Evolutionary conservation across 2,797 vertebrate genomes (phyloP), one percentile per base, ranked within the genome.

Genomic region (Margarornis squamiger): DNA sequence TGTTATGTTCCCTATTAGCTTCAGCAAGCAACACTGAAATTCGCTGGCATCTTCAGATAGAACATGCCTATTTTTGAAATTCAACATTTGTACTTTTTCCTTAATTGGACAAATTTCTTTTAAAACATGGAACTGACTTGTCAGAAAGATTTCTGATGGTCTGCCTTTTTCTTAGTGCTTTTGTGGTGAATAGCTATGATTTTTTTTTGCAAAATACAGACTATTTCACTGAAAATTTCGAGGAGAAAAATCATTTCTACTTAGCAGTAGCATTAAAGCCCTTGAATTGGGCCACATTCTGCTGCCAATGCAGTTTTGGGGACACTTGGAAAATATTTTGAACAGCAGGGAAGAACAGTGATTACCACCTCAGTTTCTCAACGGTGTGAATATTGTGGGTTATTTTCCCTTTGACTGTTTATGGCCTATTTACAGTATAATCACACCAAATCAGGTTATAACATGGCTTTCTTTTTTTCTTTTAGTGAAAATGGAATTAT

Each of bases 371-470:
- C 70, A 63, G 70, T 84, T 66, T 92, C 74, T 91, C 71, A 84
- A 27, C 36, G 48, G 63, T 95, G 77, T 94, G 94, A 94, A 90
- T 95, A 88, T 49, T 88, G 86, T 41, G 63, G 70, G 70, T 90
- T 95, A 95, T 97, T 96, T 97, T 95, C 67, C 59, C 55, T 91
- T 94, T 92, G 90, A 92, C 81, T 96, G 88, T 90, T 96, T 95
- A 85, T 72, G 86, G 79, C 80, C 88, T 93, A 82, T 95, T 93
- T 94, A 85, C 79, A 93, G 76, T 95, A 88, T 95, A 95, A 93
- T 94, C 90, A 95, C 59, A 79, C 38, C 55, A 82, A 94, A 97
- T 90, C 91, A 90, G 59, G 63, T 94, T 90, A 81, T 88, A 84
- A 84, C 70, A 46, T 32, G 41, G 13, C 26, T 55, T 10, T 62